A percentile compares a stretch with the other conserved stretches of the same genome.
phyloP scores from a whole-genome alignment of 2,888 invertebrate genomes.

The Nomada fabriciana region DNA sequence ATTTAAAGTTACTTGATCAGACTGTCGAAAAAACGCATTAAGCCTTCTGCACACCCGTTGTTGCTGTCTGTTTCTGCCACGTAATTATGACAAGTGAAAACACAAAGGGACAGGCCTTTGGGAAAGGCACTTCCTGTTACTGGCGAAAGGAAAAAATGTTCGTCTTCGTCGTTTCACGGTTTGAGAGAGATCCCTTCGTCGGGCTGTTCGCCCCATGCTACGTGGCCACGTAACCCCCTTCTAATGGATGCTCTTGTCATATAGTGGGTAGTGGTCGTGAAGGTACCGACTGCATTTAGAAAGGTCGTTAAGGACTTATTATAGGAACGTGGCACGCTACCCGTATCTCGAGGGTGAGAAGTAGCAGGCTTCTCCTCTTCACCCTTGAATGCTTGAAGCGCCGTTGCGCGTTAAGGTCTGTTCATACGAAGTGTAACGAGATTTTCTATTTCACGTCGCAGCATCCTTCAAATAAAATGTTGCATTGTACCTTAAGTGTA shows the following conservation, averaged over 20 bases:
- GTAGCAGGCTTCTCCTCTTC: slow-evolving; percentile 60
- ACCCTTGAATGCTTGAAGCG: slow-evolving; percentile 57
- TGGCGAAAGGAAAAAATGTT: slow-evolving; percentile 21
- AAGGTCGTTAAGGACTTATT: slow-evolving; percentile 73
- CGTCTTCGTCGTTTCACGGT: slow-evolving; percentile 54
- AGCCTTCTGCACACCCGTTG: background rate
- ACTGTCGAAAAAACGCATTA: background rate
- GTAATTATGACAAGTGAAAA: slow-evolving; percentile 33
- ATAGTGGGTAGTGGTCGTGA: slow-evolving; percentile 53
- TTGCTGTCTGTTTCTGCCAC: slow-evolving; percentile 19
- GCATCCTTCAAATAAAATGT: slow-evolving; percentile 11
- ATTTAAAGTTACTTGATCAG: background rate
- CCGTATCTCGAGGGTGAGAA: slow-evolving; percentile 68
- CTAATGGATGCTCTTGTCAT: slow-evolving; percentile 69
- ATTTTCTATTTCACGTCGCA: background rate
- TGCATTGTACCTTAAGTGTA: slow-evolving; percentile 7
- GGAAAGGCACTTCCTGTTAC: slow-evolving; percentile 32
- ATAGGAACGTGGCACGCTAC: slow-evolving; percentile 59
- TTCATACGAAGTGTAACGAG: slow-evolving; percentile 22
- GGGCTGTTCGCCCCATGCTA: slow-evolving; percentile 29
- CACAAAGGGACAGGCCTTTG: slow-evolving; percentile 15
- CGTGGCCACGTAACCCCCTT: slow-evolving; percentile 53
- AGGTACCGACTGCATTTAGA: slow-evolving; percentile 71
- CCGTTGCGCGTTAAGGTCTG: slow-evolving; percentile 40
- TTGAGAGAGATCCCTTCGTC: slow-evolving; percentile 41